phyloP scores from a whole-genome alignment of 1,140 invertebrate species.

The Drosophila rhopaloa region DNA sequence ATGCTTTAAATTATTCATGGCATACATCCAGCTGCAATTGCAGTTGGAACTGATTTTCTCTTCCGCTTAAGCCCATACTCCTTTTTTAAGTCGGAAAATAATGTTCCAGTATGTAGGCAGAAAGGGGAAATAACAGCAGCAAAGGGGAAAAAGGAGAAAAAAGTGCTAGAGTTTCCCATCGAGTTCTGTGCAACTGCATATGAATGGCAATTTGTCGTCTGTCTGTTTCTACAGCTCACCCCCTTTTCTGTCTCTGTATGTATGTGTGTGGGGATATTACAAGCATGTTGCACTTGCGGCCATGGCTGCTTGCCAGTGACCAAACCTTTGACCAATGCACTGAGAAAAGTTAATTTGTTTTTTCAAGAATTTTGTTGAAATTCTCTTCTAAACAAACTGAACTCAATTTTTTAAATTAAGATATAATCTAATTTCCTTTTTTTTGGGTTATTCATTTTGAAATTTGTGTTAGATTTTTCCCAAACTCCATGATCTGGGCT shows the following conservation, averaged over 20 bases:
- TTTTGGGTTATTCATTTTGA: too few species aligned
- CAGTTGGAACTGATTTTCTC: constrained; percentile 71
- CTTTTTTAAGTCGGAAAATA: constrained; percentile 56
- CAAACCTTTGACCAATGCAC: constrained; percentile 21
- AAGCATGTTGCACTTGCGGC: constrained; percentile 66
- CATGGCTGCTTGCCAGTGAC: constrained; percentile 42
- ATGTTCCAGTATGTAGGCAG: constrained; percentile 35
- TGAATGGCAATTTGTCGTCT: constrained; percentile 82
- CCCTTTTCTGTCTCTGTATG: constrained; percentile 16
- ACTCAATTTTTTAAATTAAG: too few species aligned
- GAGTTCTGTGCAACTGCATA: constrained; percentile 59
- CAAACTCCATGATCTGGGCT: too few species aligned
- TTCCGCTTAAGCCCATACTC: constrained; percentile 47
- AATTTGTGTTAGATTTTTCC: too few species aligned
- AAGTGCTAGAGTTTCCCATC: constrained; percentile 44
- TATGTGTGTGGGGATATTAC: constrained; percentile 56
- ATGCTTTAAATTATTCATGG: constrained; percentile 73
- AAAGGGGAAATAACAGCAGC: constrained; percentile 36
- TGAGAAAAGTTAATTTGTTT: not conserved
- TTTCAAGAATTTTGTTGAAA: not conserved
- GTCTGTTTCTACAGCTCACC: constrained; percentile 18
- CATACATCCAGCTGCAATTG: constrained; percentile 41
- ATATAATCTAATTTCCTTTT: too few species aligned
- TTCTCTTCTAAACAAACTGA: too few species aligned
- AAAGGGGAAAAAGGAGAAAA: constrained; percentile 1